Base-by-base conservation (phyloP, 1,140 invertebrate species). In the Diprion similis region DNA sequence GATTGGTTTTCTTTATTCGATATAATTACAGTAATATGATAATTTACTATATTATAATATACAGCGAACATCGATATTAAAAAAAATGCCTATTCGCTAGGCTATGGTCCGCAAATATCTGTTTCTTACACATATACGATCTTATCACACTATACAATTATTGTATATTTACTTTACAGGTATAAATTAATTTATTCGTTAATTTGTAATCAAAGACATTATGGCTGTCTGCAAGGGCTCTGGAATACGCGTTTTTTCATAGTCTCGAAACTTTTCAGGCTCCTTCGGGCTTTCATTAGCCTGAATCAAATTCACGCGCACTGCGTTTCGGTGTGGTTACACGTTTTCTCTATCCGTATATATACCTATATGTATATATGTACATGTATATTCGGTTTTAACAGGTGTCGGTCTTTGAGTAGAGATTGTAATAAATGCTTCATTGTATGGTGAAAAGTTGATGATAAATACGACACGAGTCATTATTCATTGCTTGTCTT, bases 61-160 rank as follows among this genome's bases (percentile, higher is more conserved):
- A 71, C 70, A 77, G 66, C 76, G 76, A 80, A 80, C 79, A 77
- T 80, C 75, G 72, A 80, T 78, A 72, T 73, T 66, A 78, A 77
- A 74, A 79, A 80, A 74, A 80, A 15, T 77, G 78, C 78, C 77
- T 75, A 78, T 80, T 19, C 75, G 77, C 65, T 80, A 80, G 79
- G 79, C 79, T 80, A 74, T 80, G 79, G 79, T 80, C 79, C 79
- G 76, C 79, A 78, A 72, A 71, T 71, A 71, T 51, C 48, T 48
- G 66, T 68, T 18, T 19, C 37, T 68, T 68, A 59, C 66, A 19
- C 18, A 68, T 68, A 68, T 45, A 64, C 78, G 71, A 37, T 46
- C 67, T 59, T 73, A 67, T 73, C 46, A 46, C 65, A 37, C 51
- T 46, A 72, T 37, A 37, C 24, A 37, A 37, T 37, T 37, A 48